These are phyloP conservation scores for Adineta ricciae DNA, from an alignment of 2,888 invertebrate genomes.

Conservation along the genomic window DNA sequence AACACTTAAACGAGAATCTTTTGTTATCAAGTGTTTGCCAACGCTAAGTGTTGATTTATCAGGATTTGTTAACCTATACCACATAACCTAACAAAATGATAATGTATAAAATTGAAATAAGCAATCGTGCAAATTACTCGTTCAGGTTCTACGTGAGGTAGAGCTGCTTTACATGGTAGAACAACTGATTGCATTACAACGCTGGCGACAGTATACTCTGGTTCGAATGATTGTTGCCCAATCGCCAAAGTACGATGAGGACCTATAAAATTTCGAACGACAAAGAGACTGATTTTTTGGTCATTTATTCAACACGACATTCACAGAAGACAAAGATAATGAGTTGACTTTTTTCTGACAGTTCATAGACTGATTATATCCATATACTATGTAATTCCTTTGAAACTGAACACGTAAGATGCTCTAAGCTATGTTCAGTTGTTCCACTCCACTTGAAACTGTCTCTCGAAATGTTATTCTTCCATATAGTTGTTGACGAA, in stretches of 20 bases:
- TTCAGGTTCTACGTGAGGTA: background rate
- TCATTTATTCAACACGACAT: background rate
- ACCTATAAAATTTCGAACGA: background rate
- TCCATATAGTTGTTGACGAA: background rate
- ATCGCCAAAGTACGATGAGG: background rate
- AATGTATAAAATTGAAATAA: background rate
- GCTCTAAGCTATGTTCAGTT: background rate
- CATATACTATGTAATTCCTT: background rate
- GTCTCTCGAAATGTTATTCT: background rate
- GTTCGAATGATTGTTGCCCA: background rate
- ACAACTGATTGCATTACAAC: background rate
- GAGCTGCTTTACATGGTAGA: background rate
- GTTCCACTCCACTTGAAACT: background rate
- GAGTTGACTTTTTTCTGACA: background rate
- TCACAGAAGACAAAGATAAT: background rate
- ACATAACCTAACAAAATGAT: background rate
- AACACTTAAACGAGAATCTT: conserved; percentile 3
- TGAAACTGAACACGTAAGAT: background rate
- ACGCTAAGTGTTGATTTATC: background rate
- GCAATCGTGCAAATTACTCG: background rate
- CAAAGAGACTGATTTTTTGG: background rate
- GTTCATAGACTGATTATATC: background rate
- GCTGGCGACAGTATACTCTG: background rate
- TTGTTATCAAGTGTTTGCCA: conserved; percentile 8
- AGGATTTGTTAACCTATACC: background rate